Evolutionary conservation across 2,888 invertebrate species (phyloP).

Genomic region (Cryptophagus acutangulus): DNA sequence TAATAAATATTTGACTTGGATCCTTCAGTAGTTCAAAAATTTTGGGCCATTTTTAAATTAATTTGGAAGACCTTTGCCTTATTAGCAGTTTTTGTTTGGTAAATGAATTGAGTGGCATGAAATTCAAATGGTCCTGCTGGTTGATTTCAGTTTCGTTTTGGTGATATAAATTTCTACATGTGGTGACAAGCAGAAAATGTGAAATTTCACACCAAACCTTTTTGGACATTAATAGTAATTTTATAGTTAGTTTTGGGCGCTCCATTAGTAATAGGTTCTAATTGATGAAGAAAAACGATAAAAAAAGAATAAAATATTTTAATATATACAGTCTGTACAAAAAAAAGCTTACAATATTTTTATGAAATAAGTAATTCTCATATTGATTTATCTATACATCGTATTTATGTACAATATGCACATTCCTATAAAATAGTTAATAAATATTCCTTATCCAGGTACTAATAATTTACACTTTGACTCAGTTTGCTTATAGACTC

Average conservation of each 20-base stretch:
- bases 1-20: too few relatives aligned
- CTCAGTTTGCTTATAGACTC: constrained; percentile 22
- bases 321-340: constrained; percentile 46
- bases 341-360: constrained; percentile 22
- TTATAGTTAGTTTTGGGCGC: background rate
- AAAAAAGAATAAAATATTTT: constrained; percentile 38
- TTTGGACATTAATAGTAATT: too few relatives aligned
- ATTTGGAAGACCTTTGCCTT: background rate
- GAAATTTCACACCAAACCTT: too few relatives aligned
- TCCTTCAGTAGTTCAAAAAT: too few relatives aligned
- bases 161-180: too few relatives aligned
- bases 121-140: too few relatives aligned
- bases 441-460: constrained; percentile 49
- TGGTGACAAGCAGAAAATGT: too few relatives aligned
- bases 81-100: too few relatives aligned
- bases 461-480: constrained; percentile 47
- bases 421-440: constrained; percentile 39
- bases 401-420: constrained; percentile 42
- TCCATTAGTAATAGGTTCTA: background rate
- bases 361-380: constrained; percentile 12
- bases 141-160: too few relatives aligned
- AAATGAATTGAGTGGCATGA: too few relatives aligned
- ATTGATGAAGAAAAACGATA: background rate
- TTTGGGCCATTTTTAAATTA: background rate
- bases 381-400: constrained; percentile 12